Base-by-base conservation (phyloP, 1,140 invertebrate genomes). In the Pogonomyrmex californicus region DNA sequence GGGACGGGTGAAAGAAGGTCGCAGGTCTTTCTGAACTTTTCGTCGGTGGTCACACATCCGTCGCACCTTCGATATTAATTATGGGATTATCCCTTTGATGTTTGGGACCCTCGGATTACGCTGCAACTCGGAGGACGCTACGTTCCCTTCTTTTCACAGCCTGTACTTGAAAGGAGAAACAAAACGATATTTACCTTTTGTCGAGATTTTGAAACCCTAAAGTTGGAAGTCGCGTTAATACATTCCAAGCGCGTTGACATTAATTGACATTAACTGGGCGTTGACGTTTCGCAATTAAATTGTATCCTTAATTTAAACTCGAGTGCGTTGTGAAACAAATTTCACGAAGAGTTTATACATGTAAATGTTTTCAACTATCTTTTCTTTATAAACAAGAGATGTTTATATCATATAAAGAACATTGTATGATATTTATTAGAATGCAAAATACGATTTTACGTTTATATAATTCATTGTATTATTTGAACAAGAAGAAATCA, bases 81-180 rank as follows among this genome's bases (percentile, higher is more conserved):
- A 93, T 83, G 77, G 88, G 90, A 93, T 93, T 91, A 93, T 92
- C 92, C 91, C 91, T 93, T 91, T 87, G 90, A 92, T 88, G 89
- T 23, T 23, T 82, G 41, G 75, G 70, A 38, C 44, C 78, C 87
- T 83, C 60, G 63, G 30, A 77, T 78, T 85, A 79, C 54, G 85
- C 47, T 75, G 44, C 86, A 86, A 63, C 56, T 76, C 85, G 14
- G 49, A 85, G 71, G 58, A 77, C 82, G 44, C 41, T 63, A 36
- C 44, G 73, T 36, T 81, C 76, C 49, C 62, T 81, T 78, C 54
- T 81, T 68, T 68, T 44, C 85, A 41, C 51, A 36, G 23, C 66
- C 79, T 56, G 49, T 12, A 12, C 51, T 56, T 54, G 77, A 81
- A 63, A 51, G 17, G 41, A 14, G 63, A 30, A 38, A 81, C 47